A percentile compares a stretch with the other conserved stretches of the same genome.
Conservation (phyloP, 1,140 invertebrate species). For the Sycophila sp. region DNA sequence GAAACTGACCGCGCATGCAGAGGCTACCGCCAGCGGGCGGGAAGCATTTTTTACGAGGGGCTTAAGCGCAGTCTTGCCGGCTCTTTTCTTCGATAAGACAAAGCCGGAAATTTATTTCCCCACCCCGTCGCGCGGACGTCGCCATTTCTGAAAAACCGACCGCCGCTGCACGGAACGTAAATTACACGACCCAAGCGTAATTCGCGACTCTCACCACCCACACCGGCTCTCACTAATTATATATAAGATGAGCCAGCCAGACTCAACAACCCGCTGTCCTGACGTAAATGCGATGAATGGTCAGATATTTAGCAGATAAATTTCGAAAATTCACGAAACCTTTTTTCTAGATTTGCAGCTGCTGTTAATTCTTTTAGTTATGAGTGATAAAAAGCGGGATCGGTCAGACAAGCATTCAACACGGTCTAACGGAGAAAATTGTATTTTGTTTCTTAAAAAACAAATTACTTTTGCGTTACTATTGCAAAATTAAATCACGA, state of each 20-base stretch:
- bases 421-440: too few relatives aligned
- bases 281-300: too few relatives aligned
- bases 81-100: slow-evolving; percentile 26
- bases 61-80: slow-evolving; percentile 11
- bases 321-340: too few relatives aligned
- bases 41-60: slow-evolving; percentile 34
- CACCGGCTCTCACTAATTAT: slow-evolving; percentile 21
- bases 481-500: too few relatives aligned
- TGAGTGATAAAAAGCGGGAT: too few relatives aligned
- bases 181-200: slow-evolving; percentile 25
- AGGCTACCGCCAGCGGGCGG: background rate
- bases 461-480: too few relatives aligned
- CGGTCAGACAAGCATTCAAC: too few relatives aligned
- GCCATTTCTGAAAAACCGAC: background rate
- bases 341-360: too few relatives aligned
- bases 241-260: background rate
- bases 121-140: background rate
- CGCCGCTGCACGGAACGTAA: background rate
- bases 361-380: too few relatives aligned
- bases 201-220: slow-evolving; percentile 12
- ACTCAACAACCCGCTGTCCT: too few relatives aligned
- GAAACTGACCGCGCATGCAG: slow-evolving; percentile 21
- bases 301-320: too few relatives aligned
- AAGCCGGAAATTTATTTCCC: slow-evolving; percentile 34
- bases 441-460: too few relatives aligned